Evolutionary conservation across 2,888 invertebrate species (phyloP).

Genomic region (Drosophila algonquin): DNA sequence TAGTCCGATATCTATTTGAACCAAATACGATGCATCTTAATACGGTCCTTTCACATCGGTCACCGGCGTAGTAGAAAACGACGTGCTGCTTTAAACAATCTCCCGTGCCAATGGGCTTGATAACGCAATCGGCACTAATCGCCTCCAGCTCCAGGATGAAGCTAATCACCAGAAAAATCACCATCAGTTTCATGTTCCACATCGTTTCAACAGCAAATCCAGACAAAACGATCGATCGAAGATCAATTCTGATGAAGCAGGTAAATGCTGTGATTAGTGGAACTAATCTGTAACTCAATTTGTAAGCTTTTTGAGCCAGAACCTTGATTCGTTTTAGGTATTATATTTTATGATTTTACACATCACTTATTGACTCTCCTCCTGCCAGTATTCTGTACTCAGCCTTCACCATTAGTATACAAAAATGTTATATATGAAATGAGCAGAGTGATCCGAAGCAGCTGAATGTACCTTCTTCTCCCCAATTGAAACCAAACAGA

Average conservation of each 20-base stretch:
- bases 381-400: background rate
- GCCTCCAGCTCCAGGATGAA: background rate
- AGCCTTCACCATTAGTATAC: background rate
- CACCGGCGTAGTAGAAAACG: background rate
- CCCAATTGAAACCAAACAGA: no score
- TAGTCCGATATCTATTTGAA: background rate
- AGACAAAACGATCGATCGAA: background rate
- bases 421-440: no score
- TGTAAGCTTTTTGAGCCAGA: background rate
- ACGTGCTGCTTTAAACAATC: background rate
- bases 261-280: background rate
- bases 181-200: background rate
- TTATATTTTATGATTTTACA: no score
- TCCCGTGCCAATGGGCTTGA: background rate
- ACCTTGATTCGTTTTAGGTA: background rate
- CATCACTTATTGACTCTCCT: no score
- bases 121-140: background rate
- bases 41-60: background rate
- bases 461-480: no score
- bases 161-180: background rate
- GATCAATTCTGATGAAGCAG: background rate
- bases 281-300: background rate
- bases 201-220: background rate
- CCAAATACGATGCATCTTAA: background rate
- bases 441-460: no score